These are phyloP conservation scores for Therioaphis trifolii DNA, from an alignment of 2,888 invertebrate genomes.

Conservation along the genomic window DNA sequence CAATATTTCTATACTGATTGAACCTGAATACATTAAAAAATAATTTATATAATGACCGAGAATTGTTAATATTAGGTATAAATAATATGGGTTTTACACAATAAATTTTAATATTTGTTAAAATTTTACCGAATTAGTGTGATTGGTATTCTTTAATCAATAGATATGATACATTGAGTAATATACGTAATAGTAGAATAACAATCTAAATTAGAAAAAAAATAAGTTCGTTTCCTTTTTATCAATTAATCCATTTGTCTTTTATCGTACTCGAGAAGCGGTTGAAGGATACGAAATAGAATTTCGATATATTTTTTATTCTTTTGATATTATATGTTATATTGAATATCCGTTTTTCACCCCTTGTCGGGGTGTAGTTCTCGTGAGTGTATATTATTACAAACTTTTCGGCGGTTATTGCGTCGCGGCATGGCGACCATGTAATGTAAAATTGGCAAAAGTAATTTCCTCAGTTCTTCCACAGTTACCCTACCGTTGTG, in stretches of 20 bases:
- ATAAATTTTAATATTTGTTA: no score
- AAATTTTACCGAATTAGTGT: no score
- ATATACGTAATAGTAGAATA: no score
- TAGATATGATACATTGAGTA: no score
- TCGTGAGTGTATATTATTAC: slow-evolving; percentile 58
- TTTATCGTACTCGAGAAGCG: background rate
- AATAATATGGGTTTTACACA: no score
- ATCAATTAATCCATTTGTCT: background rate
- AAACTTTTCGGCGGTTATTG: slow-evolving; percentile 61
- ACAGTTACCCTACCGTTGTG: background rate
- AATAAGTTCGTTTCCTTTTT: no score
- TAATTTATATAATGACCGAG: no score
- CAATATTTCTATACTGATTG: no score
- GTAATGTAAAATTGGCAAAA: slow-evolving; percentile 62
- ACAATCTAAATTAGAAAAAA: no score
- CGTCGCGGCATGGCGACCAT: slow-evolving; percentile 50
- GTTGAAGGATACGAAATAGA: background rate
- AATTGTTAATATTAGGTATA: no score
- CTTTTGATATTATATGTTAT: slow-evolving; percentile 35
- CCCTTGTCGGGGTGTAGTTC: slow-evolving; percentile 13
- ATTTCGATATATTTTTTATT: slow-evolving; percentile 18
- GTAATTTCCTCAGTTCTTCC: slow-evolving; percentile 55
- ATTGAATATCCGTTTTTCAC: slow-evolving; percentile 50
- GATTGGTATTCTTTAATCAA: no score
- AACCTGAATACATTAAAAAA: no score